phyloP scores from a whole-genome alignment of 2,113 vertebrate genomes.

The Lamprologus ornatipinnis region DNA sequence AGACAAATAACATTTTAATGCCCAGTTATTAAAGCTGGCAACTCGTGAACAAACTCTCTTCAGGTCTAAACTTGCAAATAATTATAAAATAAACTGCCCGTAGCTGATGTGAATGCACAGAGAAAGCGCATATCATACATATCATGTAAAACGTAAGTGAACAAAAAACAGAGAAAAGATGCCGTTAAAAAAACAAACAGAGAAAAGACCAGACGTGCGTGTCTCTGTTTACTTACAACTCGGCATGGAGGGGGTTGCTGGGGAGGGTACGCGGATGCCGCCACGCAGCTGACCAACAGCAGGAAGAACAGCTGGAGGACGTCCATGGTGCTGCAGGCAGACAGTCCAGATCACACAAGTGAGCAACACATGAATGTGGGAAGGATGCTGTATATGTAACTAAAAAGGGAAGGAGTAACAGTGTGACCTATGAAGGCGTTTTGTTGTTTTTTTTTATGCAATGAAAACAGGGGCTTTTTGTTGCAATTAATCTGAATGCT shows the following conservation, averaged over 20 bases:
- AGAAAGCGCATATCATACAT: background rate
- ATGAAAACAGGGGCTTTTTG: slow-evolving; percentile 19
- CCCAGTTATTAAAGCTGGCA: background rate
- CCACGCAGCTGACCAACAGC: slow-evolving; percentile 60
- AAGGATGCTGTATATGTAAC: background rate
- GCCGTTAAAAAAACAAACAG: background rate
- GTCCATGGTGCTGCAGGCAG: slow-evolving; percentile 79
- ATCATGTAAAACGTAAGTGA: background rate
- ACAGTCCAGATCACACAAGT: slow-evolving; percentile 5
- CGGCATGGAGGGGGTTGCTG: slow-evolving; percentile 65
- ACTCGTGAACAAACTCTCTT: background rate
- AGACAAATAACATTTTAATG: background rate
- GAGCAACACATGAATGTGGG: slow-evolving; percentile 14
- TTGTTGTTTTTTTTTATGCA: background rate
- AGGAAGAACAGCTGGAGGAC: slow-evolving; percentile 71
- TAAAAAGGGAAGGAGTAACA: slow-evolving; percentile 17
- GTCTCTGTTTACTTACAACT: slow-evolving; percentile 71
- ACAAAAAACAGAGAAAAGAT: background rate
- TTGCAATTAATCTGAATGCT: background rate
- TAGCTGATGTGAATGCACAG: background rate
- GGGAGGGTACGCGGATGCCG: slow-evolving; percentile 48
- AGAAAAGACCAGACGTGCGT: background rate
- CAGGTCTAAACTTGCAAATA: background rate
- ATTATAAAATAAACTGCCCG: background rate
- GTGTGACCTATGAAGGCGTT: slow-evolving; percentile 17